These are phyloP conservation scores for Urophycis tenuis DNA, from an alignment of 2,797 vertebrate species.

Conservation along the genomic window DNA sequence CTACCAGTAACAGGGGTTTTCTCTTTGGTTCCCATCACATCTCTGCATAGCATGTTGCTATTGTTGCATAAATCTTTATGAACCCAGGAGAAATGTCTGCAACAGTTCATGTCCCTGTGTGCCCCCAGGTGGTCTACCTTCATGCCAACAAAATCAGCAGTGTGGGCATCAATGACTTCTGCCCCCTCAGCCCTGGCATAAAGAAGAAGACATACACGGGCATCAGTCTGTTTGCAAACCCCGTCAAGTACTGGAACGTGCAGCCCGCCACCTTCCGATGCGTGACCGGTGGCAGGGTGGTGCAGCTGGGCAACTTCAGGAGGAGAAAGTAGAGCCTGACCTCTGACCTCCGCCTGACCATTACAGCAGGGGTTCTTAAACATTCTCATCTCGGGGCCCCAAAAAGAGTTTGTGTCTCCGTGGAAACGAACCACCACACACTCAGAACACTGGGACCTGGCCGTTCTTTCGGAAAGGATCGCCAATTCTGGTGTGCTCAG, in stretches of 20 bases:
- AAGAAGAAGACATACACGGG: constrained; percentile 88
- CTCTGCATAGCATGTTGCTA: not conserved
- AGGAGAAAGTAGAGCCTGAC: constrained; percentile 60
- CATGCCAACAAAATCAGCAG: constrained; percentile 86
- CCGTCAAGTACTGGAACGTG: constrained; percentile 90
- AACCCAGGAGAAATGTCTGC: not conserved
- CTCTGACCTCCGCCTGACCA: not conserved
- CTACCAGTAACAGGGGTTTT: not conserved
- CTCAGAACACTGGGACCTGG: no score
- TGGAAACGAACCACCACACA: not conserved
- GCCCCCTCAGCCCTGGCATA: constrained; percentile 67
- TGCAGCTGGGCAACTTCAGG: constrained; percentile 90
- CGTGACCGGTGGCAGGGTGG: constrained; percentile 78
- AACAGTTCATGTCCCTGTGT: constrained; percentile 16
- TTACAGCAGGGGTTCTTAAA: not conserved
- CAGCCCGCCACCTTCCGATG: constrained; percentile 91
- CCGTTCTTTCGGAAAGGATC: no score
- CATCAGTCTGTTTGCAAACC: constrained; percentile 94
- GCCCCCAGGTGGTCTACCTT: constrained; percentile 84
- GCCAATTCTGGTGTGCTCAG: not conserved
- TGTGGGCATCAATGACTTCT: constrained; percentile 94
- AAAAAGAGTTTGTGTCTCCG: not conserved
- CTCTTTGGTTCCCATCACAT: not conserved
- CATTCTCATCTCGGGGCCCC: not conserved
- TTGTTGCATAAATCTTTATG: not conserved